Evolutionary conservation across 1,140 invertebrate genomes (phyloP), one percentile per base, ranked within the genome.

Genomic region (Choristoneura fumiferana): DNA sequence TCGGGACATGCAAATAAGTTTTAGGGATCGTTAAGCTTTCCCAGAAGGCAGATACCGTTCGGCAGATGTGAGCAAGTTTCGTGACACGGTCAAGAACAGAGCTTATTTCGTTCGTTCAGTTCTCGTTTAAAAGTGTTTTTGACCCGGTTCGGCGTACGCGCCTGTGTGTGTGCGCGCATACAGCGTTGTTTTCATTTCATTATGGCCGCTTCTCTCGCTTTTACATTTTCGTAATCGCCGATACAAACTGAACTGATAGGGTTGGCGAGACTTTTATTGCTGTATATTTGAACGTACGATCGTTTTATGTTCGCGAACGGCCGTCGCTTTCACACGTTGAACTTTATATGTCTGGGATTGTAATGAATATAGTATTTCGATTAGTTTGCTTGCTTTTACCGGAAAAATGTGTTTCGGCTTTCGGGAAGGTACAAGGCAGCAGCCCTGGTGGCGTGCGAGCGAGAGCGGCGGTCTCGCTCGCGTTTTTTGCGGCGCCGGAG

Each of bases 401-500:
- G 43, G 78, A 83, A 84, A 82, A 81, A 82, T 73, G 72, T 79
- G 73, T 81, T 83, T 80, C n/a, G 77, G 73, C 76, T 67, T 70
- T 79, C 71, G 64, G 68, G 68, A 69, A 63, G 69, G 65, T 71
- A 73, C 72, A 71, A 63, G 54, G 14, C 45, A 38, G 45, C 60
- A 77, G 81, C 80, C 77, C 79, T 80, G 76, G 69, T 79, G 75
- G 69, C 60, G 79, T 54, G 79, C 52, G 75, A 83, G 73, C 34
- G 76, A 57, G 83, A 84, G 18, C 54, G 54, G 67, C 43, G 67
- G 60, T 87, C 78, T 63, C 67, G 62, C 77, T 49, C 43, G 67
- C 67, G 80, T 87, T 89, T 89, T 89, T 89, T 87, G 83, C 84
- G 83, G 84, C 84, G 84, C 84, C 80, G 76, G 84, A 87, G 86